Base-by-base conservation (phyloP, 2,888 invertebrate species). In the Machimus atricapillus region DNA sequence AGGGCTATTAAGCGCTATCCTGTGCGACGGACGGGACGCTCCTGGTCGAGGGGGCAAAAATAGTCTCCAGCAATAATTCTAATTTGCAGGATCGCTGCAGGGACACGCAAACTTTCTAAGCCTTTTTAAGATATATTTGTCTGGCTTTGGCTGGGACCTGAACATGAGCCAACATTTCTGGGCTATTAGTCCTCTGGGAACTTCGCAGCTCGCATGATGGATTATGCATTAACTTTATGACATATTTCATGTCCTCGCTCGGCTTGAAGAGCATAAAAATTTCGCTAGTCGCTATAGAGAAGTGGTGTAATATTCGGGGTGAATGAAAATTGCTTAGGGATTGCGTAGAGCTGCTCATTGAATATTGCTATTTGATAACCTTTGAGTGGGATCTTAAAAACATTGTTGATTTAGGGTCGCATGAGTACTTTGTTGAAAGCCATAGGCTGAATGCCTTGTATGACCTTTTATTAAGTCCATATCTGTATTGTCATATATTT, bases 101-200 rank as follows among this genome's bases (percentile, higher is more conserved):
- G 66, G 78, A 78, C 78, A 78, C 78, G 78, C 78, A 78, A 78
- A 78, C 40, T 78, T 77, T 78, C 66, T 78, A 78, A 78, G 78
- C 40, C 78, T 43, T 78, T 66, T 40, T 23, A 43, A 78, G 43
- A 78, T 78, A 78, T 78, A 78, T 78, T 78, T 78, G 78, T 78
- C 78, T 78, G 43, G 78, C 37, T 76, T 19, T 34, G 37, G 23
- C 66, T 66, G 8, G 14, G 23, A 5, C 9, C 66, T 27, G 23
- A 66, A 66, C 27, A 23, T 27, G 66, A 66, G 66, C 66, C 27
- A 66, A 27, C 19, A 66, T 66, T 23, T 66, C 66, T 66, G 66
- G 66, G 66, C 66, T 66, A 66, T 66, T 66, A 66, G 66, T 66
- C 66, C 66, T 23, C 66, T 19, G 66, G 66, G 66, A 66, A 27